Conservation (phyloP, 2,888 invertebrate species). For the Agriopis aurantiaria region DNA sequence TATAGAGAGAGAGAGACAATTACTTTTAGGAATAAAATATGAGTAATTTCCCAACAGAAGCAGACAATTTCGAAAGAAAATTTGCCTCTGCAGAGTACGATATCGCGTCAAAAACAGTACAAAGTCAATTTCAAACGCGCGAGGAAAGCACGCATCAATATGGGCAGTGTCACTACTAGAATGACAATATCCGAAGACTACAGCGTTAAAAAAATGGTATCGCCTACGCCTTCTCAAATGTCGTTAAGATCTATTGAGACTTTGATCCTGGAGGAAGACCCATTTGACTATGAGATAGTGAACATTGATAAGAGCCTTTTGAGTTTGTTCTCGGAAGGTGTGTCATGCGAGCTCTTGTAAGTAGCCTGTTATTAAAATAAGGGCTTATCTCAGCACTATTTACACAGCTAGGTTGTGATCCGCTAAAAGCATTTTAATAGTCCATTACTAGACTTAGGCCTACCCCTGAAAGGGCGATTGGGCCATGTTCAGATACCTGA, state of each 20-base stretch:
- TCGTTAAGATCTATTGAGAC: constrained; percentile 49
- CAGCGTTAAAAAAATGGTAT: constrained; percentile 53
- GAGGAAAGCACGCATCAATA: not conserved
- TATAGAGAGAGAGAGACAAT: too few species aligned
- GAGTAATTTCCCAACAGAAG: not conserved
- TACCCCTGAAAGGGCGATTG: too few species aligned
- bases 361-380: constrained; percentile 37
- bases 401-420: too few species aligned
- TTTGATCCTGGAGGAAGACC: constrained; percentile 69
- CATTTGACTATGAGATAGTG: constrained; percentile 79
- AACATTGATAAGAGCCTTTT: constrained; percentile 72
- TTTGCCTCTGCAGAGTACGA: constrained; percentile 1
- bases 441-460: too few species aligned
- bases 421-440: too few species aligned
- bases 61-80: constrained; percentile 41
- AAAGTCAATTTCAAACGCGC: constrained; percentile 62
- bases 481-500: too few species aligned
- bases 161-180: not conserved
- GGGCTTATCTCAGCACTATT: too few species aligned
- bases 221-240: constrained; percentile 48
- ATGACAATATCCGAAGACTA: constrained; percentile 60
- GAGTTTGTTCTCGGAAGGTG: constrained; percentile 50
- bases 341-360: constrained; percentile 55
- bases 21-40: too few species aligned
- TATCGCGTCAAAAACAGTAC: constrained; percentile 42